These are phyloP conservation scores for Porites lobata DNA, from an alignment of 92 coral and sea anemone genomes.

Conservation along the genomic window DNA sequence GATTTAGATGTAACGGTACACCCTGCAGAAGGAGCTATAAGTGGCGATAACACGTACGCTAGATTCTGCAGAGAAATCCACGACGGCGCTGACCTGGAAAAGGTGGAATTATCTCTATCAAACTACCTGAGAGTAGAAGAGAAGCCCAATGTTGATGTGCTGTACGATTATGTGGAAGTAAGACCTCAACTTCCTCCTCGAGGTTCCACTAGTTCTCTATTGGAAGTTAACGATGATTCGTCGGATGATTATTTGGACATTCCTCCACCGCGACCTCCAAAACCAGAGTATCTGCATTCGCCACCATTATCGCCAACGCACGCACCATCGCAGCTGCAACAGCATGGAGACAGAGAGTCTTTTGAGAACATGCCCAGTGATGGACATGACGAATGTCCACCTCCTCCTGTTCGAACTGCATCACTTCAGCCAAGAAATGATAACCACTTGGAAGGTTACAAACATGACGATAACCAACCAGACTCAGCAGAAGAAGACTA, in stretches of 20 bases:
- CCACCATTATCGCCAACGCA: neutral
- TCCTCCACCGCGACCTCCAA: neutral
- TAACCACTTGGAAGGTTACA: too few relatives aligned
- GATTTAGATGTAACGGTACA: slow-evolving; percentile 48
- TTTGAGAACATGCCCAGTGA: neutral
- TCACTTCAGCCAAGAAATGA: neutral
- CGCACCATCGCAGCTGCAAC: neutral
- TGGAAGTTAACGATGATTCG: slow-evolving; percentile 1
- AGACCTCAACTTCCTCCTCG: slow-evolving; percentile 53
- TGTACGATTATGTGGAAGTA: slow-evolving; percentile 60
- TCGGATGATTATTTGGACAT: neutral
- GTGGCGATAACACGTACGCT: slow-evolving; percentile 40
- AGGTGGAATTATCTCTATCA: slow-evolving; percentile 3
- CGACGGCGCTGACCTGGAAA: slow-evolving; percentile 58
- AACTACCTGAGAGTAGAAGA: neutral
- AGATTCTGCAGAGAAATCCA: slow-evolving; percentile 57
- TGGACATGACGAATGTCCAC: neutral
- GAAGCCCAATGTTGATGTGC: neutral
- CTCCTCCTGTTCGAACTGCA: neutral
- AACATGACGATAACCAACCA: too few relatives aligned
- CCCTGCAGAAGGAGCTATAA: slow-evolving; percentile 58
- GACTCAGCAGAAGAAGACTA: too few relatives aligned
- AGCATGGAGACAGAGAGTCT: neutral
- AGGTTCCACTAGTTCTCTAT: neutral
- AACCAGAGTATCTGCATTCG: neutral